Conservation (phyloP, 1,140 invertebrate species). For the Procambarus virginalis region DNA sequence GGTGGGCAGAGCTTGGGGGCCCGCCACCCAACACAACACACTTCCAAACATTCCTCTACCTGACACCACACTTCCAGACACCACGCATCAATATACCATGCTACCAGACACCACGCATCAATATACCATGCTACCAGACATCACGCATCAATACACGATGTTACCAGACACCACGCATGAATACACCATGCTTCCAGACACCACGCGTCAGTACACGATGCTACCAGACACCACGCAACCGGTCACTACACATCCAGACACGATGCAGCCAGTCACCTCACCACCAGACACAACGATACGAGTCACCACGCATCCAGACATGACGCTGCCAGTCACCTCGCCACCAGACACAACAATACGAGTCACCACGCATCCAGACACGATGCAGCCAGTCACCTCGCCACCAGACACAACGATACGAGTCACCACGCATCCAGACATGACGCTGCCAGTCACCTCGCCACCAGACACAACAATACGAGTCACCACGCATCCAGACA, state of each 20-base stretch:
- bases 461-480: background rate
- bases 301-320: background rate
- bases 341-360: background rate
- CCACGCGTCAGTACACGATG: too few species aligned
- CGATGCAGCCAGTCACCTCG: background rate
- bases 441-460: background rate
- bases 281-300: background rate
- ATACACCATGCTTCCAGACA: background rate
- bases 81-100: background rate
- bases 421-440: background rate
- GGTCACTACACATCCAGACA: background rate
- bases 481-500: background rate
- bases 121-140: background rate
- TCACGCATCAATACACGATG: background rate
- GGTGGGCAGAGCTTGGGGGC: background rate
- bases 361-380: background rate
- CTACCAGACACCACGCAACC: background rate
- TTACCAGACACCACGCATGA: background rate
- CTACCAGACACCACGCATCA: background rate
- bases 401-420: background rate
- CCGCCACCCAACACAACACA: background rate
- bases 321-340: background rate
- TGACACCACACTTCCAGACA: background rate
- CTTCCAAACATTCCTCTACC: background rate
- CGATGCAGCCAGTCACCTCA: background rate